A percentile compares a stretch with the other conserved stretches of the same genome.
Evolutionary conservation across 2,888 invertebrate genomes (phyloP).

Genomic region (Boloria selene): DNA sequence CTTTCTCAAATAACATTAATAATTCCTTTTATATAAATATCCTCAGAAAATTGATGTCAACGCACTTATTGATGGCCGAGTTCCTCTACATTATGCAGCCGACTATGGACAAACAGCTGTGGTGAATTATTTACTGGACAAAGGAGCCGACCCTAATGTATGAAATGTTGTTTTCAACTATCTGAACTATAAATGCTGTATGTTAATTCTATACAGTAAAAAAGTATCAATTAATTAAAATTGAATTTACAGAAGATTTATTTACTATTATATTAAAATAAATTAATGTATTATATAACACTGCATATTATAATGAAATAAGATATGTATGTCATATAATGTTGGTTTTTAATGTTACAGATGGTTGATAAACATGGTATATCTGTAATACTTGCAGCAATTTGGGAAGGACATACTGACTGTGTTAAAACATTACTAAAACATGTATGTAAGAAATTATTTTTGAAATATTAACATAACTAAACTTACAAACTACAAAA

Average conservation of each 20-base stretch:
- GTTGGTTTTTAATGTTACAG: conserved; percentile 76
- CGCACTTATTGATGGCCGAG: conserved; percentile 93
- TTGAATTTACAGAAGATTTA: too few species aligned
- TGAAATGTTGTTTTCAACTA: conserved; percentile 40
- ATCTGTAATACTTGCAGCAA: conserved; percentile 95
- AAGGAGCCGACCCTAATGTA: conserved; percentile 97
- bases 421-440: conserved; percentile 94
- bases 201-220: not conserved
- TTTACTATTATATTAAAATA: too few species aligned
- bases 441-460: conserved; percentile 84
- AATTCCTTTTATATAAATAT: too few species aligned
- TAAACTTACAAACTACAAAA: too few species aligned
- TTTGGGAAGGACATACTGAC: conserved; percentile 97
- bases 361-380: conserved; percentile 97
- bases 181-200: not conserved
- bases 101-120: conserved; percentile 97
- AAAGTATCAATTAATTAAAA: not conserved
- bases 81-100: conserved; percentile 95
- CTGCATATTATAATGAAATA: not conserved
- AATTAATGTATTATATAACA: too few species aligned
- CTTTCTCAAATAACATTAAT: too few species aligned
- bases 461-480: too few species aligned
- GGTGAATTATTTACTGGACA: conserved; percentile 91
- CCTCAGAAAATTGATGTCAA: conserved; percentile 91
- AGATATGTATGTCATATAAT: not conserved